A percentile compares a stretch with the other conserved stretches of the same genome.
Conservation (phyloP, 2,113 vertebrate species). For the Aviceda subcristata region DNA sequence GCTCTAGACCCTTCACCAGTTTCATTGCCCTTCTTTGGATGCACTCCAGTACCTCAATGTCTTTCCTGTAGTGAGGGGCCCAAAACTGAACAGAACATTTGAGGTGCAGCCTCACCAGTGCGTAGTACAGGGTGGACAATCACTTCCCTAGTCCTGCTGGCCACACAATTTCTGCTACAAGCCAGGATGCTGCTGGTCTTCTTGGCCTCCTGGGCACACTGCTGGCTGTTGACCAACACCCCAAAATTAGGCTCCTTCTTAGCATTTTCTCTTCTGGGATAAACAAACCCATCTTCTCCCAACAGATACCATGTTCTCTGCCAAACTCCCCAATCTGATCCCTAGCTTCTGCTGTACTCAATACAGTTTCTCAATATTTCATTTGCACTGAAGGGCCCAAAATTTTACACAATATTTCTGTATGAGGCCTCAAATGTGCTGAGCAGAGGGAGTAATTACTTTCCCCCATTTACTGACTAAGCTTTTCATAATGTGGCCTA, state of each 20-base stretch:
- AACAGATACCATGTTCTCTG: not conserved
- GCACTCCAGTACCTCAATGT: not conserved
- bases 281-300: not conserved
- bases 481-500: not conserved
- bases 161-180: not conserved
- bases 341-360: not conserved
- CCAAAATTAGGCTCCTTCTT: not conserved
- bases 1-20: not conserved
- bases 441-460: not conserved
- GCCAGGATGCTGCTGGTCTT: not conserved
- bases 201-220: not conserved
- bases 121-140: accelerated
- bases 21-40: not conserved
- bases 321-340: not conserved
- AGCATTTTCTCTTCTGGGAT: not conserved
- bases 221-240: not conserved
- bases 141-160: not conserved
- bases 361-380: not conserved
- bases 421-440: not conserved
- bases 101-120: not conserved
- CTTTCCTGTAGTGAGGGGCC: not conserved
- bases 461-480: not conserved
- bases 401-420: not conserved
- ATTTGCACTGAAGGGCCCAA: not conserved
- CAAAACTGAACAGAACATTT: not conserved